phyloP scores from a whole-genome alignment of 2,797 vertebrate genomes.

The Philypnodon macrostomus region DNA sequence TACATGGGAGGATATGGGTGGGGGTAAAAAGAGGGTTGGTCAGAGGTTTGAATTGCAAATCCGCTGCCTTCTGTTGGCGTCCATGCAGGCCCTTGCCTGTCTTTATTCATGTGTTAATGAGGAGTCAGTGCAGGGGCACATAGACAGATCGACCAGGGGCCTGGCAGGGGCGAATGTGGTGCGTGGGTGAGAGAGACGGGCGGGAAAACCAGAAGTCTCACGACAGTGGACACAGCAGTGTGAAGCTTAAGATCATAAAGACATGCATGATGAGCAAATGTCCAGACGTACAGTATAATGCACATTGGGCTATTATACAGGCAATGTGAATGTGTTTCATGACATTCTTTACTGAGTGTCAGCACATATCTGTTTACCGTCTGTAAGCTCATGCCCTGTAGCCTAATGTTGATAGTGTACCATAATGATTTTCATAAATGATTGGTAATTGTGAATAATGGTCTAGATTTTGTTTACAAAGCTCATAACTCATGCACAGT shows the following conservation, averaged over 20 bases:
- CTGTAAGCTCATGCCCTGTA: too few species aligned
- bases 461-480: too few species aligned
- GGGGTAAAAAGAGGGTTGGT: slow-evolving; percentile 45
- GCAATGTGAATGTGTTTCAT: slow-evolving; percentile 34
- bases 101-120: slow-evolving; percentile 84
- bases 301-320: too few species aligned
- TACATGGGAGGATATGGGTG: slow-evolving; percentile 30
- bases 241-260: slow-evolving; percentile 54
- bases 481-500: background rate
- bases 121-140: slow-evolving; percentile 68
- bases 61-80: slow-evolving; percentile 80
- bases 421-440: too few species aligned
- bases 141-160: slow-evolving; percentile 65
- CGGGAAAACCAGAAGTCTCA: slow-evolving; percentile 46
- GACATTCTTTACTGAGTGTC: slow-evolving; percentile 59
- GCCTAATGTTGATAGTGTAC: slow-evolving; percentile 9
- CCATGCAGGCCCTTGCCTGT: slow-evolving; percentile 70
- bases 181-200: slow-evolving; percentile 41
- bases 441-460: too few species aligned
- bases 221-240: slow-evolving; percentile 20
- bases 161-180: slow-evolving; percentile 51
- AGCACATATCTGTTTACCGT: slow-evolving; percentile 64
- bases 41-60: slow-evolving; percentile 84
- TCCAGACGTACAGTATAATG: too few species aligned
- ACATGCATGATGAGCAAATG: too few species aligned